Evolutionary conservation across 2,888 invertebrate genomes (phyloP).

Genomic region (Mesoligia furuncula): DNA sequence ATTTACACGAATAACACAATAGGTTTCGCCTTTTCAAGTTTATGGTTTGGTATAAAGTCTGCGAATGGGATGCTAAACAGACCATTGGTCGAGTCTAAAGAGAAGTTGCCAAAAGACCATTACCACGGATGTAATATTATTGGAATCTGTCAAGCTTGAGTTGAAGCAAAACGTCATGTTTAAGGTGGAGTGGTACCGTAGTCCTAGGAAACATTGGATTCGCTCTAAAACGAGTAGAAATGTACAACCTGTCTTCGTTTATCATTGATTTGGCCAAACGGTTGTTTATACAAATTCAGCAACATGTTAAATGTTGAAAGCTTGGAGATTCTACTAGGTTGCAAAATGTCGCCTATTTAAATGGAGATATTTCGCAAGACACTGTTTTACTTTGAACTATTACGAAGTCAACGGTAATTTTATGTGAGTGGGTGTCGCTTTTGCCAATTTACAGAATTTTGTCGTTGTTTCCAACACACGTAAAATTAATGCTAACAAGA

Average conservation of each 20-base stretch:
- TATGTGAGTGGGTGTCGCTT: slow-evolving; percentile 26
- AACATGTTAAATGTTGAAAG: neutral
- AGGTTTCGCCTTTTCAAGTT: neutral
- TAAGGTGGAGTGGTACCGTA: neutral
- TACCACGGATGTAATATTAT: slow-evolving; percentile 1
- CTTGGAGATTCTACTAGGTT: slow-evolving; percentile 12
- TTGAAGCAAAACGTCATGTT: neutral
- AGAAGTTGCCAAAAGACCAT: neutral
- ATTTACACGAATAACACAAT: neutral
- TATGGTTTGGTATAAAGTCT: neutral
- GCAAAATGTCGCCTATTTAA: slow-evolving; percentile 33
- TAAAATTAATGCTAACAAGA: neutral
- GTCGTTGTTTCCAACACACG: slow-evolving; percentile 8
- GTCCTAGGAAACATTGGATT: neutral
- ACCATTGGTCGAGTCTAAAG: slow-evolving; percentile 4
- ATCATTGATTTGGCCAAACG: neutral
- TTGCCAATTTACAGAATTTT: slow-evolving; percentile 24
- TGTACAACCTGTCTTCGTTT: neutral
- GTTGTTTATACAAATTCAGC: neutral
- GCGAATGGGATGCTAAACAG: slow-evolving; percentile 27
- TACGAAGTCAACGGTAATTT: slow-evolving; percentile 16
- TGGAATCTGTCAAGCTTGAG: neutral
- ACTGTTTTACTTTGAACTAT: slow-evolving; percentile 41
- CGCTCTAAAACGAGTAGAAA: neutral
- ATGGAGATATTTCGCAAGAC: slow-evolving; percentile 39